Base-by-base conservation (phyloP, 2,888 invertebrate species). In the Aspidiotus rigidus region DNA sequence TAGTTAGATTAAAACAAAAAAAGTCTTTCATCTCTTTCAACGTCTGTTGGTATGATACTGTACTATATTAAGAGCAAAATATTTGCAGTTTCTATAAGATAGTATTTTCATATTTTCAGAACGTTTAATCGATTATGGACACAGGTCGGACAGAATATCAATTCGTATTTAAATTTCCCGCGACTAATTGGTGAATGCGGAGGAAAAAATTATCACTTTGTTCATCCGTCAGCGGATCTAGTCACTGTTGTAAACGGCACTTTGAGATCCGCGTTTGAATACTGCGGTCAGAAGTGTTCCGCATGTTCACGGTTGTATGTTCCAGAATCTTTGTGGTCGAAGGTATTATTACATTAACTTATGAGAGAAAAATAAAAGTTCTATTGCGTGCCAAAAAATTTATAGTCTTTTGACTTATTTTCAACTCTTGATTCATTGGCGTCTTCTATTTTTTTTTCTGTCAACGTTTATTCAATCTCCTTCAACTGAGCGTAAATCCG, bases 151-250 rank as follows among this genome's bases (percentile, higher is more conserved):
- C 81, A 89, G 72, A 97, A 97, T 77, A 83, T 99, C 57, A 83
- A 84, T 74, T 84, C 79, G 2, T 99, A 96, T 78, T 83, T 80
- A 57, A 93, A 92, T 77, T 99, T 94, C 78, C 99, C 99, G 0
- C 85, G 96, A 73, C 80, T 99, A 69, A 89, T 97, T 75, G 89
- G 92, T 71, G 99, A 99, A 81, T 98, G 97, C 79, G 99, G 99
- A 66, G 99, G 99, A 41, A 99, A 99, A 79, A 99, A 99, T 80
- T 99, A 90, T 79, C 99, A 99, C 78, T 95, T 99, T 76, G 83
- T 99, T 41, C 99, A 99, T 79, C 86, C 90, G 0, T 85, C 91
- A 11, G 98, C 97, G 11, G 89, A 98, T 78, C 81, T 87, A 0
- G 82, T 86, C 28, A 83, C 88, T 9, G 96, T 96, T 5, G 85